Evolutionary conservation across 2,888 invertebrate genomes (phyloP).

Genomic region (Erpobdella octoculata): DNA sequence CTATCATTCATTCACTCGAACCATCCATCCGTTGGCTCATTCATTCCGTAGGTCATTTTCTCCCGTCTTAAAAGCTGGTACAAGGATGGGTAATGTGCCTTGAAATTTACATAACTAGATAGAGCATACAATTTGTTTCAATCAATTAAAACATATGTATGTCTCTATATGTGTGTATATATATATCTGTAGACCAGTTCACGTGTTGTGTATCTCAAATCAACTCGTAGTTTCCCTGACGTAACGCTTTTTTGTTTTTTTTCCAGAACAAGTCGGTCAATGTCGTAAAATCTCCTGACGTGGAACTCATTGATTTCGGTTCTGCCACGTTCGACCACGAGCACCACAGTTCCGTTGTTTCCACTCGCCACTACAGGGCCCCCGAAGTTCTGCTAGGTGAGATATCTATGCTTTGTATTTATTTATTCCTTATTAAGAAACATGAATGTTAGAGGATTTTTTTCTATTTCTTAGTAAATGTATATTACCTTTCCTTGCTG

Average conservation of each 20-base stretch:
- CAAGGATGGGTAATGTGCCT: neutral
- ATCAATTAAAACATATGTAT: no score
- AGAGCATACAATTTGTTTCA: neutral
- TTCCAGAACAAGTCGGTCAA: slow-evolving; percentile 74
- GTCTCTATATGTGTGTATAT: no score
- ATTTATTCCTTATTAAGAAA: neutral
- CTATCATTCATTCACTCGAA: no score
- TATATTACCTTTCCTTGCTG: no score
- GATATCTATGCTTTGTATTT: slow-evolving; percentile 34
- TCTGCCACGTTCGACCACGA: slow-evolving; percentile 99
- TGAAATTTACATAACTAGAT: neutral
- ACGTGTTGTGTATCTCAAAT: no score
- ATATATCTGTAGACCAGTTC: no score
- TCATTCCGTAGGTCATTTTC: no score
- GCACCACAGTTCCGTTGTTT: slow-evolving; percentile 98
- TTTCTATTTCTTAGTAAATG: neutral
- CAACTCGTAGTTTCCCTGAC: neutral
- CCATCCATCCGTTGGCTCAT: no score
- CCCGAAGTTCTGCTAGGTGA: slow-evolving; percentile 95
- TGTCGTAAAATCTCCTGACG: slow-evolving; percentile 80
- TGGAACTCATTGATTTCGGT: slow-evolving; percentile 95
- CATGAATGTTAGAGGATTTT: neutral
- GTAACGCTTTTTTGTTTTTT: neutral
- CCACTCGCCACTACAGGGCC: slow-evolving; percentile 94
- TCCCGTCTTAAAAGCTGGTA: neutral